Evolutionary conservation across 2,113 vertebrate genomes (phyloP), one percentile per base, ranked within the genome.

Genomic region (Naja naja): DNA sequence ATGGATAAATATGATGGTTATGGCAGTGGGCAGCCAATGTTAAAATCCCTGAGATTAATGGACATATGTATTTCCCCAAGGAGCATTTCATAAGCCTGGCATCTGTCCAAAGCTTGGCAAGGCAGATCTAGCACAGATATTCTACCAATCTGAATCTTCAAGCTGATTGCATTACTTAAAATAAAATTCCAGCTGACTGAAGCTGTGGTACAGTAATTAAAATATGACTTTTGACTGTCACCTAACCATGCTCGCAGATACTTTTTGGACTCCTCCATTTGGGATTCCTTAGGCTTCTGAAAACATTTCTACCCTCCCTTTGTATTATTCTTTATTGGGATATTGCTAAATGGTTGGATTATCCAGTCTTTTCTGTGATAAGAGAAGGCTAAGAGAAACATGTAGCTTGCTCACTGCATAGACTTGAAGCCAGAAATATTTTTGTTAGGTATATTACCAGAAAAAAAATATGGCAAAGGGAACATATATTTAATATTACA

Each of bases 1-100:
- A 23, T 49, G 27, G 3, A 54, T 39, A n/a, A 47, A 43, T 27
- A 3, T 0, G 43, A 45, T 54, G n/a, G 69, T 88, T 69, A 55
- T n/a, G 30, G 34, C 34, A 74, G 91, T 34, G 49, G 69, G 52
- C 60, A 56, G 87, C 52, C 87, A 89, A 23, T 89, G 64, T n/a
- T 92, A 85, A 89, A 90, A 60, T 58, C 45, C 74, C 69, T 86
- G 30, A 85, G 64, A 54, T 74, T 89, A 58, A 39, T 74, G 90
- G 69, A 74, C 18, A 34, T 85, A 25, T 85, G 45, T n/a, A 87
- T 39, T 64, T 93, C 88, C 74, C 88, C 18, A 86, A 60, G 74
- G 88, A 89, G 45, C 55, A 86, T 53, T 93, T 90, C 55, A 86
- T 60, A 60, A 86, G 53, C 92, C 53, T 93, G 74, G 92, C 92